A percentile compares a stretch with the other conserved stretches of the same genome.
Conservation (phyloP, 2,113 vertebrate genomes). For the Budorcas taxicolor region DNA sequence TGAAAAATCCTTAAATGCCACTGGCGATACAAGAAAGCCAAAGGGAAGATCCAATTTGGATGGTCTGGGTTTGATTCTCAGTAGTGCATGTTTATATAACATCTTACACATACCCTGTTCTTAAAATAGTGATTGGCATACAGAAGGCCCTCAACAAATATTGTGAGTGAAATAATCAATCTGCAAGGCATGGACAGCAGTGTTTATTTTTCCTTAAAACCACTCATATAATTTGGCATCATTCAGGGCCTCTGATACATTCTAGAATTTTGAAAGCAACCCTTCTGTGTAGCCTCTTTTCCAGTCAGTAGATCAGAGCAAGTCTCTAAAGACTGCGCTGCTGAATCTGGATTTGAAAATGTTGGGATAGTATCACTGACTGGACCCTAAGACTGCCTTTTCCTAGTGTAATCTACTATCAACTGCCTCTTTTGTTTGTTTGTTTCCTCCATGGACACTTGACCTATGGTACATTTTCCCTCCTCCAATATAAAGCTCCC, state of each 20-base stretch:
- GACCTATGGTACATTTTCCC: neutral
- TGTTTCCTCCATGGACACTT: neutral
- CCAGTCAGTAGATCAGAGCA: neutral
- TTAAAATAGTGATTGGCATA: neutral
- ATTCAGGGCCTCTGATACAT: neutral
- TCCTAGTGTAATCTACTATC: neutral
- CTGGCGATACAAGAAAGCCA: constrained; percentile 14
- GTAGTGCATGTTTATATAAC: neutral
- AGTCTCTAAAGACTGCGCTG: neutral
- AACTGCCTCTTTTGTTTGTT: neutral
- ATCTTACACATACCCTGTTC: neutral
- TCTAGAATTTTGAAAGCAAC: neutral
- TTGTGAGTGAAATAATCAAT: neutral
- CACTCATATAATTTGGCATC: neutral
- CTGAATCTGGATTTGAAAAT: neutral
- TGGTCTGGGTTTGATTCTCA: neutral
- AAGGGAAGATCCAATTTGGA: neutral
- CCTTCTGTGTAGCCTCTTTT: neutral
- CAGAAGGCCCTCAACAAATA: neutral
- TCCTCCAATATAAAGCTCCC: neutral
- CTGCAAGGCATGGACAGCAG: neutral
- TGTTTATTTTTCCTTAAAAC: neutral
- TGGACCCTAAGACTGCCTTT: neutral
- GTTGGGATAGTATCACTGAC: neutral
- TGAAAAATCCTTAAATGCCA: constrained; percentile 46